Evolutionary conservation across 1,140 invertebrate genomes (phyloP).

Genomic region (Maniola jurtina): DNA sequence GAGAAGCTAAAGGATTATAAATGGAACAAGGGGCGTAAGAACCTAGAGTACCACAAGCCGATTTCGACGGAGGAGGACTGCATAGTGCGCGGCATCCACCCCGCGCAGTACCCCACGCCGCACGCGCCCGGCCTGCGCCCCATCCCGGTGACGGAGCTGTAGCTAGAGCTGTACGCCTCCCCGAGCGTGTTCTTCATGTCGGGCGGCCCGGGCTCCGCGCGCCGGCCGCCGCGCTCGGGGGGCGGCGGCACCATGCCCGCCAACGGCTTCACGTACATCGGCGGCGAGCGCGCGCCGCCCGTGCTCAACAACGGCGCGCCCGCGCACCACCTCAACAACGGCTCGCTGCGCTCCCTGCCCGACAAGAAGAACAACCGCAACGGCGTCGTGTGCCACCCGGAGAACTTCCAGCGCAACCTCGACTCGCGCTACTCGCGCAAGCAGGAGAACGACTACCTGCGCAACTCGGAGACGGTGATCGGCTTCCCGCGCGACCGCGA

Average conservation of each 20-base stretch:
- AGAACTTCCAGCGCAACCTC: slow-evolving; percentile 72
- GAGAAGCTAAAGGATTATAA: slow-evolving; percentile 90
- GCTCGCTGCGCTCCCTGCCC: slow-evolving; percentile 65
- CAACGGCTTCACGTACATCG: slow-evolving; percentile 87
- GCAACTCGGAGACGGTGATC: slow-evolving; percentile 68
- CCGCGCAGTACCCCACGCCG: slow-evolving; percentile 80
- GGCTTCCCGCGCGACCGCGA: slow-evolving; percentile 63
- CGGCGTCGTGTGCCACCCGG: slow-evolving; percentile 68
- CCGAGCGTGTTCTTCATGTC: slow-evolving; percentile 85
- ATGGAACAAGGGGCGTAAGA: slow-evolving; percentile 90
- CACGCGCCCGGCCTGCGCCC: slow-evolving; percentile 82
- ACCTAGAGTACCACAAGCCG: slow-evolving; percentile 93
- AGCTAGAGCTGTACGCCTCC: slow-evolving; percentile 92
- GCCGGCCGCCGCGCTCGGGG: slow-evolving; percentile 78
- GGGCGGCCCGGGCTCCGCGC: slow-evolving; percentile 76
- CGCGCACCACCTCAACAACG: slow-evolving; percentile 74
- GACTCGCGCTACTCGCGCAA: slow-evolving; percentile 73
- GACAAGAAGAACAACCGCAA: slow-evolving; percentile 74
- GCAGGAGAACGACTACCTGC: slow-evolving; percentile 73
- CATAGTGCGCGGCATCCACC: slow-evolving; percentile 80
- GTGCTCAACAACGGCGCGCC: slow-evolving; percentile 77
- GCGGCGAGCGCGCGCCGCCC: slow-evolving; percentile 78
- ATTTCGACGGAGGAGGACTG: slow-evolving; percentile 92
- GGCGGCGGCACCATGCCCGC: slow-evolving; percentile 84
- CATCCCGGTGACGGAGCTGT: slow-evolving; percentile 94